A percentile compares a stretch with the other conserved stretches of the same genome.
Conservation (phyloP, 2,888 invertebrate species). For the Napeogenes sylphis region DNA sequence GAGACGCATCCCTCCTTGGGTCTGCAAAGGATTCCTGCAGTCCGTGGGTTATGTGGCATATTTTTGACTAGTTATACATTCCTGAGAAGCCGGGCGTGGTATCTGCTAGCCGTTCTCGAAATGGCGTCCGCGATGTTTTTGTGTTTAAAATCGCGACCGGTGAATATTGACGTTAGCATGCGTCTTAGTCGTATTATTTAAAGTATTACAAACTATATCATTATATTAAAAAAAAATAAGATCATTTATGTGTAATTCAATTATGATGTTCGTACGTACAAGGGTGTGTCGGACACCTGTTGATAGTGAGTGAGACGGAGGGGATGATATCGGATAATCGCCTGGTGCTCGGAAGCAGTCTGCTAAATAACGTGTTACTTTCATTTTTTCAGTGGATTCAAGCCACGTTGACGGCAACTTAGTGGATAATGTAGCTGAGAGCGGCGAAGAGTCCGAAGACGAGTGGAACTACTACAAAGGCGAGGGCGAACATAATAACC, state of each 20-base stretch:
- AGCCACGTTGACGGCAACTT: slow-evolving; percentile 72
- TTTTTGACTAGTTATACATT: slow-evolving; percentile 29
- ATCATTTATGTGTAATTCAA: slow-evolving; percentile 3
- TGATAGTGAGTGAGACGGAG: slow-evolving; percentile 43
- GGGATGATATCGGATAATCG: slow-evolving; percentile 33
- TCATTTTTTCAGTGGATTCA: slow-evolving; percentile 63
- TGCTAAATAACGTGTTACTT: slow-evolving; percentile 39
- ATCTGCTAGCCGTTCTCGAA: slow-evolving; percentile 57
- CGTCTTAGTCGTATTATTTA: slow-evolving; percentile 26
- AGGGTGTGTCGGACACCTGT: slow-evolving; percentile 71
- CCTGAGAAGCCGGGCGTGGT: slow-evolving; percentile 63
- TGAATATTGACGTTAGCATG: slow-evolving; percentile 57
- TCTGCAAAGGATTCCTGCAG: slow-evolving; percentile 57
- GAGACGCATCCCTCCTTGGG: slow-evolving; percentile 68
- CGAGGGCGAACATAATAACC: slow-evolving; percentile 80
- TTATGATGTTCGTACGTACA: slow-evolving; percentile 29
- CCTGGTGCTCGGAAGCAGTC: slow-evolving; percentile 9
- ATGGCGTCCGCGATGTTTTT: slow-evolving; percentile 70
- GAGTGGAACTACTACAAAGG: slow-evolving; percentile 91
- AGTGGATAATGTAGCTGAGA: slow-evolving; percentile 86
- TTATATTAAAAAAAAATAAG: too few relatives aligned
- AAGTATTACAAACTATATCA: neutral
- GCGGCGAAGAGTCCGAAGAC: slow-evolving; percentile 88
- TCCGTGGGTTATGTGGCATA: slow-evolving; percentile 38
- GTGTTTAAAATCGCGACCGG: slow-evolving; percentile 73